Base-by-base conservation (phyloP, 2,113 vertebrate species). In the Nothobranchius kuhntae region DNA sequence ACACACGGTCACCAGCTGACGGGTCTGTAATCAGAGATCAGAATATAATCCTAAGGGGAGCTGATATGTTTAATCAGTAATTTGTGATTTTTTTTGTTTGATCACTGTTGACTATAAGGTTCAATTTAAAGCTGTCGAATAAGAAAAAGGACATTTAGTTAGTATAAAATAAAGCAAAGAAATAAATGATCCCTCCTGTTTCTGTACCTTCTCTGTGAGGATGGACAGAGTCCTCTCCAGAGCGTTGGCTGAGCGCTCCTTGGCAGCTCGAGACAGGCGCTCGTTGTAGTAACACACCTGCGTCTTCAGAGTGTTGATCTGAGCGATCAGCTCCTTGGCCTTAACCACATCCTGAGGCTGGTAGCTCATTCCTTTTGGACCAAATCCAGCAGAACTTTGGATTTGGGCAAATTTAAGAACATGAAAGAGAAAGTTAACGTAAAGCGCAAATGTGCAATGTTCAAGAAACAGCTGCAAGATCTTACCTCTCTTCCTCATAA, bases 231-330 rank as follows among this genome's bases (percentile, higher is more conserved):
- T 99, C 81, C 97, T 95, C 88, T 99, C 97, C 72, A 99, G 91
- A 45, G 96, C 95, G 61, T 96, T 98, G 80, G 96, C 92, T 1
- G 96, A 99, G 74, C 95, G 94, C 9, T 99, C 98, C 89, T 98
- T 99, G 71, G 98, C 98, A 13, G 97, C 93, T 81, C 98, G 93
- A 0, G 96, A 97, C 71, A 99, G 94, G 14, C 98, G 94, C 68
- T 99, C 98, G 2, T 95, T 93, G 56, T 99, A 99, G 91, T 99
- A 99, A 88, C 96, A 98, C 88, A 99, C 96, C 88, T 99, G 98
- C 0, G 98, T 98, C 91, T 98, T 99, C 83, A 99, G 91, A 2
- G 96, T 99, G 87, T 97, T 99, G 78, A 99, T 98, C 42, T 99
- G 97, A 67, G 94, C 95, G 36, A 99, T 98, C 56, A 99, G 96